Percentiles rank a stretch among this genome's conserved stretches.
Evolutionary conservation across 2,888 invertebrate genomes (phyloP).

Genomic region (Dynastes tityus): DNA sequence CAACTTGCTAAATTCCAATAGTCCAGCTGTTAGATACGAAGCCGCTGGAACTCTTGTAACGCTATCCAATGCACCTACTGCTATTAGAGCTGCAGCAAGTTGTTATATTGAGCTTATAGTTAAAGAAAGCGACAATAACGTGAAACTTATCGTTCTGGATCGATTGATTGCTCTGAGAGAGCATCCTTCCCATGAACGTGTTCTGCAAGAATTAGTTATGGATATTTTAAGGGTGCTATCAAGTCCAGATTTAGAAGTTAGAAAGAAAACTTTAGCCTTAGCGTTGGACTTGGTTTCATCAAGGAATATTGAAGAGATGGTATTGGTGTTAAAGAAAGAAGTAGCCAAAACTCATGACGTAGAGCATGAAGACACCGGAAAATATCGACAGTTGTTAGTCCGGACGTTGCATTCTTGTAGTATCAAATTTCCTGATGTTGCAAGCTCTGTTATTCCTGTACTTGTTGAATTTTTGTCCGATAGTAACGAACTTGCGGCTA

Average conservation of each 20-base stretch:
- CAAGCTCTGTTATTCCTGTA: constrained; percentile 93
- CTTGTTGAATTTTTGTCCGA: constrained; percentile 94
- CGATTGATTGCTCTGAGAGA: constrained; percentile 91
- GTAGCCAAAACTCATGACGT: constrained; percentile 91
- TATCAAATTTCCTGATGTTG: constrained; percentile 97
- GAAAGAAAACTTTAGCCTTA: constrained; percentile 68
- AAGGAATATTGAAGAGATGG: constrained; percentile 96
- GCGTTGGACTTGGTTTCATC: constrained; percentile 93
- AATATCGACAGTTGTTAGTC: constrained; percentile 95
- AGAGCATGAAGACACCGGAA: constrained; percentile 94
- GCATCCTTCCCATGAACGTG: constrained; percentile 87
- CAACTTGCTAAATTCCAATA: constrained; percentile 94
- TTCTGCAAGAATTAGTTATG: constrained; percentile 94
- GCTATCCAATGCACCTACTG: constrained; percentile 97
- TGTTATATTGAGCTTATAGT: constrained; percentile 99
- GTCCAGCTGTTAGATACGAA: constrained; percentile 98
- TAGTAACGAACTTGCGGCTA: constrained; percentile 90
- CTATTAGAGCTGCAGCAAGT: constrained; percentile 89
- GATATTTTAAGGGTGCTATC: constrained; percentile 95
- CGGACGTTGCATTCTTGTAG: constrained; percentile 95
- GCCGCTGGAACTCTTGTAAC: constrained; percentile 99
- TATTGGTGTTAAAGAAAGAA: constrained; percentile 92
- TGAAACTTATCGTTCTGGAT: constrained; percentile 97
- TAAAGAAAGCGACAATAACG: constrained; percentile 99
- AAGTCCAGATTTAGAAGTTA: constrained; percentile 94